A percentile compares a stretch with the other conserved stretches of the same genome.
Conservation (phyloP, 2,888 invertebrate genomes). For the Acrobeloides nanus region DNA sequence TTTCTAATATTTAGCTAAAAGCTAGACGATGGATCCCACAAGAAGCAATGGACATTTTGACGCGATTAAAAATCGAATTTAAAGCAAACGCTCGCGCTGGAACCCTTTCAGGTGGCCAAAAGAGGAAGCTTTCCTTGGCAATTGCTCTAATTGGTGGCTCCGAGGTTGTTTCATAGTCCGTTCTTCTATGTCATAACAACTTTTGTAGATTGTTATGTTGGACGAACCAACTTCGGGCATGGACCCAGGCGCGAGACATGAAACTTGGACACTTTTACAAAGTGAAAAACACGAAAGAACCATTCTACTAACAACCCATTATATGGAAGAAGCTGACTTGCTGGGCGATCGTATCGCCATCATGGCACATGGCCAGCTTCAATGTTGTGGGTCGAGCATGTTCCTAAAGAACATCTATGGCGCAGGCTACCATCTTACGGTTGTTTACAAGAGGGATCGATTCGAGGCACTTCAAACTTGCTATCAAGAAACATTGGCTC, state of each 20-base stretch:
- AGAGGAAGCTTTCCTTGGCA: conserved; percentile 69
- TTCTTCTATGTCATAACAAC: too few species aligned
- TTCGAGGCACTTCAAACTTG: conserved; percentile 3
- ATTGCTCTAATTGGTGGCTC: conserved; percentile 71
- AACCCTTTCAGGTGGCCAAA: conserved; percentile 68
- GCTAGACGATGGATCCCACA: conserved; percentile 61
- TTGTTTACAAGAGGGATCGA: conserved; percentile 60
- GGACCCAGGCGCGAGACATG: conserved; percentile 61
- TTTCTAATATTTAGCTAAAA: conserved; percentile 63
- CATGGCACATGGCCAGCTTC: conserved; percentile 72
- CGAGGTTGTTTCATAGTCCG: conserved; percentile 58
- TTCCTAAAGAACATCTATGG: conserved; percentile 74
- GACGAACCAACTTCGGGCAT: conserved; percentile 56
- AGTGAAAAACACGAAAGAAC: conserved; percentile 63
- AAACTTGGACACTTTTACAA: conserved; percentile 70
- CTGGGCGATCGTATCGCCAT: conserved; percentile 78
- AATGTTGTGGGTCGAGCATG: conserved; percentile 71
- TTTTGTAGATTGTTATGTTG: conserved; percentile 38
- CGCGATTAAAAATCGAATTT: conserved; percentile 64
- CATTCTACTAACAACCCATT: conserved; percentile 74
- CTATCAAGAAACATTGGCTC: conserved; percentile 4
- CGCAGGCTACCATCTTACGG: conserved; percentile 66
- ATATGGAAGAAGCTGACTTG: conserved; percentile 72
- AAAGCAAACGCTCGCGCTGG: conserved; percentile 63
- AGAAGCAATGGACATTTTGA: conserved; percentile 65